Evolutionary conservation across 2,888 invertebrate species (phyloP).

Genomic region (Sarcophaga subvicina): DNA sequence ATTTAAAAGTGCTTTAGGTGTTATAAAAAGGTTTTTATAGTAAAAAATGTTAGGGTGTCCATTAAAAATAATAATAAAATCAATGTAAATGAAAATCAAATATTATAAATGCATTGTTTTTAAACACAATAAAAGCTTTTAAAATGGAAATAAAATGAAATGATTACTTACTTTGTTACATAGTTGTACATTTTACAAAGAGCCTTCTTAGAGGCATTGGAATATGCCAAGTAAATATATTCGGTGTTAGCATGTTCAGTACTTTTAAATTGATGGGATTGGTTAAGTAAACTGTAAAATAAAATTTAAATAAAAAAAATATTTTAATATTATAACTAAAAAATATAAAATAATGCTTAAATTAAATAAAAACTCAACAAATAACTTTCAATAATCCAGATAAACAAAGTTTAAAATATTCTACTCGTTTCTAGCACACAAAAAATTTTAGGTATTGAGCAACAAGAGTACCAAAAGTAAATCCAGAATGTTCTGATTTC

Average conservation of each 20-base stretch:
- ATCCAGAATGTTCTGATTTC: too few species aligned
- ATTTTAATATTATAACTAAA: too few species aligned
- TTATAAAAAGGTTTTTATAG: too few species aligned
- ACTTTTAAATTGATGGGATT: constrained; percentile 74
- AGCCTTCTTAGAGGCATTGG: constrained; percentile 72
- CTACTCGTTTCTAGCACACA: too few species aligned
- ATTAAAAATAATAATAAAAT: background rate
- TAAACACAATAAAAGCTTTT: background rate
- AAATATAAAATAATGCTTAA: too few species aligned
- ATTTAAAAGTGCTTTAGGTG: too few species aligned
- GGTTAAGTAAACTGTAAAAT: constrained; percentile 73
- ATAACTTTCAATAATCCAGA: too few species aligned
- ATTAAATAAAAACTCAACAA: too few species aligned
- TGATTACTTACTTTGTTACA: constrained; percentile 76
- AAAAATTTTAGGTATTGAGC: too few species aligned
- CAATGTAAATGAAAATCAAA: background rate
- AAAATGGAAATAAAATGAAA: background rate
- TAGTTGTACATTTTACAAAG: constrained; percentile 76
- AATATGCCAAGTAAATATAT: constrained; percentile 77
- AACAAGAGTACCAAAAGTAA: too few species aligned
- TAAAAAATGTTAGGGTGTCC: too few species aligned
- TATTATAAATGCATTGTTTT: background rate
- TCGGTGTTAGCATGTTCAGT: constrained; percentile 75
- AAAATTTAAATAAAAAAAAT: background rate
- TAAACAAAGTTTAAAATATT: too few species aligned